These are phyloP conservation scores for Ellobius talpinus DNA, from an alignment of 2,113 vertebrate genomes.

Conservation along the genomic window DNA sequence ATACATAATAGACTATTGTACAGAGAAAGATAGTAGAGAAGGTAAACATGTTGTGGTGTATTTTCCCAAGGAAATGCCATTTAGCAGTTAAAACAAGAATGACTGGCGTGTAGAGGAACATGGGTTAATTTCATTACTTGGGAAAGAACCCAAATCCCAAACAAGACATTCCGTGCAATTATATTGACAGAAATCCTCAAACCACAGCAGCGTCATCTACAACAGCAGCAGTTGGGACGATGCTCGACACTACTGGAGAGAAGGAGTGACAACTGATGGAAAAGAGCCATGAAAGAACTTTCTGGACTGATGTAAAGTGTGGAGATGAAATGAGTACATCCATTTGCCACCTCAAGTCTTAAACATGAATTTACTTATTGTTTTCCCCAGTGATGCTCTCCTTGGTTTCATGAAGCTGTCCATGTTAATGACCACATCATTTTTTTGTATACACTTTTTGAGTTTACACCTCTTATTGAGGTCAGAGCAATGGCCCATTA, in stretches of 20 bases:
- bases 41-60: neutral
- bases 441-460: neutral
- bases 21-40: neutral
- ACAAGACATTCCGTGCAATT: neutral
- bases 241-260: neutral
- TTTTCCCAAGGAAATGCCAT: neutral
- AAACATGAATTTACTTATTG: neutral
- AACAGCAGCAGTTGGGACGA: neutral
- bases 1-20: neutral
- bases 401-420: neutral
- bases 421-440: neutral
- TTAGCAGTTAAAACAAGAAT: neutral
- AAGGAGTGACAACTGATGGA: neutral
- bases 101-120: neutral
- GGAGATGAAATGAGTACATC: neutral
- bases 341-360: neutral
- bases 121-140: neutral
- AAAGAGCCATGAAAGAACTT: slow-evolving; percentile 2
- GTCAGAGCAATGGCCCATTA: neutral
- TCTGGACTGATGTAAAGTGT: neutral
- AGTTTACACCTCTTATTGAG: neutral
- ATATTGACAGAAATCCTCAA: neutral
- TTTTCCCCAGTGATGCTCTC: neutral
- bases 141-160: too few species aligned
- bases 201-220: neutral